Conservation (phyloP, 1,140 invertebrate genomes). For the Bombus superbus region DNA sequence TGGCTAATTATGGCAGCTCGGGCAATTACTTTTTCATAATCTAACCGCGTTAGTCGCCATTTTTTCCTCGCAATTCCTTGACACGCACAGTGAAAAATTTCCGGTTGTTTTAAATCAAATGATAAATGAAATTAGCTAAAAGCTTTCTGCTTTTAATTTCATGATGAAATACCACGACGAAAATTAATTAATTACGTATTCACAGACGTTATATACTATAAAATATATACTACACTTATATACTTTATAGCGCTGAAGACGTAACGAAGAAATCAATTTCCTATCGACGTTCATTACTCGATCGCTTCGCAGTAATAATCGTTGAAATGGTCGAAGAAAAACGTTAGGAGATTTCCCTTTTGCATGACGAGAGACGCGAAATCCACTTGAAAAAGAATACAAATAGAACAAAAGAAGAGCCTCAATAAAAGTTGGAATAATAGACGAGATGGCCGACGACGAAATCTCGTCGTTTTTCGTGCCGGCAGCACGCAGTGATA, state of each 20-base stretch:
- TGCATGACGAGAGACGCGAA: no score
- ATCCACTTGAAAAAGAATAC: not conserved
- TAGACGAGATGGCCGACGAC: slow-evolving; percentile 5
- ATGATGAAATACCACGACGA: not conserved
- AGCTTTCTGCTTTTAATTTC: not conserved
- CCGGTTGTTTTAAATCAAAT: not conserved
- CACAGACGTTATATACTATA: no score
- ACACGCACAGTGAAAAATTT: not conserved
- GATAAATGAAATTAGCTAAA: not conserved
- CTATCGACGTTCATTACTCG: not conserved
- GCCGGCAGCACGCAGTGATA: slow-evolving; percentile 3
- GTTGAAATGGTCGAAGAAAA: not conserved
- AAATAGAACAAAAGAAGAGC: not conserved
- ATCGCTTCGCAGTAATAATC: no score
- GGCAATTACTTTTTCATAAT: slow-evolving; percentile 41
- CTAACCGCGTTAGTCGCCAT: slow-evolving; percentile 30
- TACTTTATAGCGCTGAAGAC: no score
- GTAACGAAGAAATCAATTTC: not conserved
- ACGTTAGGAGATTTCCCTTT: not conserved
- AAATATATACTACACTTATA: no score
- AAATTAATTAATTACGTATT: no score
- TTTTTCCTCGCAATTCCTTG: slow-evolving; percentile 18
- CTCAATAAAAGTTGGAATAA: slow-evolving; percentile 7
- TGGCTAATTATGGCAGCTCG: slow-evolving; percentile 36
- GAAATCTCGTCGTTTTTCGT: slow-evolving; percentile 15